Evolutionary conservation across 2,797 vertebrate genomes (phyloP), one percentile per base, ranked within the genome.

Genomic region (Lithobates pipiens): DNA sequence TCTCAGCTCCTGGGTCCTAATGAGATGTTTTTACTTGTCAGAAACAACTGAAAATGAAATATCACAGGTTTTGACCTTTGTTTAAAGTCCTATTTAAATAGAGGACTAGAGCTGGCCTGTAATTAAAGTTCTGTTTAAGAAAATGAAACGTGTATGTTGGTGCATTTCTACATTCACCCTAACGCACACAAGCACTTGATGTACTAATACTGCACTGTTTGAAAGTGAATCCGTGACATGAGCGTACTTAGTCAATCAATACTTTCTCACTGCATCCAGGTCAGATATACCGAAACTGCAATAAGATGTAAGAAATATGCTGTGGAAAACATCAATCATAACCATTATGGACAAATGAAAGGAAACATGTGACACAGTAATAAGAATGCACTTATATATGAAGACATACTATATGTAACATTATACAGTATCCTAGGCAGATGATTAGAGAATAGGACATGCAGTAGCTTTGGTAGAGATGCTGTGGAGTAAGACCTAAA

Each of bases 401-500:
- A 61, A 61, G 54, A 61, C 5, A 61, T 61, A 61, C 54, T 23
- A 61, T 61, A 61, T 23, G 54, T 61, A 61, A 23, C 54, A n/a
- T 23, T 23, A 61, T 61, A n/a, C n/a, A n/a, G n/a, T n/a, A 61
- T 61, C 21, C n/a, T 61, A 61, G 21, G 54, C 54, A 23, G 54
- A 23, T 23, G 18, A 4, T 61, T 9, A 9, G 54, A 61, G 54
- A 61, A 61, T 23, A 11, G 67, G 61, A 78, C 61, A 78, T 78
- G 61, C 42, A 13, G 18, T 25, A 9, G 32, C 42, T 65, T n/a
- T 44, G 54, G 61, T 13, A 61, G 21, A 63, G 75, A 63, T 77
- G 75, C 32, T 76, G 57, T 34, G 23, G 75, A 63, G 57, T 36
- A 61, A 61, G 61, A 23, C 13, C 54, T 76, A 76, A 76, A 77